Base-by-base conservation (phyloP, 2,888 invertebrate genomes). In the Cyaniris semiargus region DNA sequence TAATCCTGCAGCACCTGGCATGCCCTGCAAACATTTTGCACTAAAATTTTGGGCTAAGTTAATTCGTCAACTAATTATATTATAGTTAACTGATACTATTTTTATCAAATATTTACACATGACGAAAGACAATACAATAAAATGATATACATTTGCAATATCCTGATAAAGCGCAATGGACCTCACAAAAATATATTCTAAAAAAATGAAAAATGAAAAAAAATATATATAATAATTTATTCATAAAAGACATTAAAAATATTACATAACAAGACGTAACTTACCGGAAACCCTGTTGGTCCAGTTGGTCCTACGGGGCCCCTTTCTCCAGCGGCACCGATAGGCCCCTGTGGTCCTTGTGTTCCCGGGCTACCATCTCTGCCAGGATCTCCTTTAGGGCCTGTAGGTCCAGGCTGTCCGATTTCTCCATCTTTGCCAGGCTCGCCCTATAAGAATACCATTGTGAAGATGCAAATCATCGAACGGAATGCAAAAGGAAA, bases 371-470 rank as follows among this genome's bases (percentile, higher is more conserved):
- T 94, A 18, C 98, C 97, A 85, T 97, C 96, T 86, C 97, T 96
- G 4, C 97, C 97, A 58, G 96, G 94, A 83, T 97, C 97, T 58
- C 97, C 98, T 86, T 96, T 95, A 7, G 96, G 96, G 13, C 98
- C 98, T 56, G 95, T 93, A 0, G 95, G 93, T 15, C 98, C 98
- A n/a, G 95, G 94, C 66, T 94, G 95, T 10, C 98, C 98, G 23
- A 95, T 79, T 80, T 97, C 97, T 31, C 97, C 97, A 84, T 97
- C 96, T 93, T 96, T 97, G 38, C 97, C 97, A 60, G 96, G 86
- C 85, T 97, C 97, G 31, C 97, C 97, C 97, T 96, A 75, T 77
- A 80, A 79, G 71, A 27, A 60, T 77, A 23, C 2, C 38, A 60
- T 23, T 23, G 4, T 58, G 5, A 60, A 60, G 10, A 60, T 60